phyloP scores from a whole-genome alignment of 2,113 vertebrate species.

The Toxotes chatareus region DNA sequence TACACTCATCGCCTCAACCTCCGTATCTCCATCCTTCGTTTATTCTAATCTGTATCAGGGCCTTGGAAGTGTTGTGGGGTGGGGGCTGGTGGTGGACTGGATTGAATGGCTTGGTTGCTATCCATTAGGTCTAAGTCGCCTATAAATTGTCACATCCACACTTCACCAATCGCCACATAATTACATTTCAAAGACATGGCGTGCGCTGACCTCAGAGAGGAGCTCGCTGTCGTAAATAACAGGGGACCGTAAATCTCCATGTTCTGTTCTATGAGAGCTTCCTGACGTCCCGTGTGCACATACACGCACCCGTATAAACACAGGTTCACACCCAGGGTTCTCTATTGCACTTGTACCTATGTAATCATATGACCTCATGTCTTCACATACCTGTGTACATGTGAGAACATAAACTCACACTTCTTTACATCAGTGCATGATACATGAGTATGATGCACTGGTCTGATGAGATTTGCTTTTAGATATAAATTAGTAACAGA shows the following conservation, averaged over 20 bases:
- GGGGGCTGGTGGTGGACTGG: background rate
- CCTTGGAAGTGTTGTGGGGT: constrained; percentile 54
- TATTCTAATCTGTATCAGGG: constrained; percentile 48
- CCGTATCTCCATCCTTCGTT: constrained; percentile 25
- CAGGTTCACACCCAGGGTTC: background rate
- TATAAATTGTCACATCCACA: constrained; percentile 71
- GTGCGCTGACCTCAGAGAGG: constrained; percentile 72
- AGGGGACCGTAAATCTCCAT: background rate
- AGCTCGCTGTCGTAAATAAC: constrained; percentile 60
- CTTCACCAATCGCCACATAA: constrained; percentile 76
- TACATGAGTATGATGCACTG: background rate
- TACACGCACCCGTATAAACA: too few relatives aligned
- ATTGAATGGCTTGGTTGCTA: constrained; percentile 36
- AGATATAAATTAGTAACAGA: constrained; percentile 1
- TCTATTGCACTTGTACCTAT: background rate
- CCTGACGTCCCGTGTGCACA: background rate
- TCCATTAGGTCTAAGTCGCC: constrained; percentile 60
- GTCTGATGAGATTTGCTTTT: constrained; percentile 4
- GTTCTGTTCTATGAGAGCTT: background rate
- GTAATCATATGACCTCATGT: background rate
- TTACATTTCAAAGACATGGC: constrained; percentile 77
- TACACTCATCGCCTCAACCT: constrained; percentile 37
- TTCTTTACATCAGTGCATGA: background rate
- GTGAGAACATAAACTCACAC: background rate
- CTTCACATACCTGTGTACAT: background rate